Evolutionary conservation across 2,888 invertebrate genomes (phyloP).

Genomic region (Tholera decimalis): DNA sequence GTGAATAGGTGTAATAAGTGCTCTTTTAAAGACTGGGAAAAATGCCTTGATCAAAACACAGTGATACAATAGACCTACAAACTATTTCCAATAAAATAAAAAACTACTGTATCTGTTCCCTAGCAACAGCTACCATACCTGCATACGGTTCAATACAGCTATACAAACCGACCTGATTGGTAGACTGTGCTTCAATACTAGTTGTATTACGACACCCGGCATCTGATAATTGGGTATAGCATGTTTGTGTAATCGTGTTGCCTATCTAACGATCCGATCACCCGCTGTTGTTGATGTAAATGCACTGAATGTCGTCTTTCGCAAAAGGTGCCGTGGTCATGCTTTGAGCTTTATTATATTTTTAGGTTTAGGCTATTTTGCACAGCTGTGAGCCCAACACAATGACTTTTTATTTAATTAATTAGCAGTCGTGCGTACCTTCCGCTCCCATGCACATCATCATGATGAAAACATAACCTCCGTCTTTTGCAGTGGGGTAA

Average conservation of each 20-base stretch:
- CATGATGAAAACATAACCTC: no score
- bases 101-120: not conserved
- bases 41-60: no score
- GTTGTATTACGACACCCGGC: conserved; percentile 3
- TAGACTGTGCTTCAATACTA: not conserved
- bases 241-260: conserved; percentile 27
- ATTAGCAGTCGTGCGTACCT: no score
- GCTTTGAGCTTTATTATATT: not conserved
- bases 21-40: no score
- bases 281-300: conserved; percentile 5
- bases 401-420: no score
- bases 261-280: conserved; percentile 24
- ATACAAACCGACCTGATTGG: not conserved
- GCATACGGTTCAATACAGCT: not conserved
- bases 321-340: not conserved
- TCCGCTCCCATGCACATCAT: no score
- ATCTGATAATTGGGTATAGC: conserved; percentile 21
- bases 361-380: no score
- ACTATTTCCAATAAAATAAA: no score
- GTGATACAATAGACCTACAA: no score
- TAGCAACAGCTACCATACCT: not conserved
- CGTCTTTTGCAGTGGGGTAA: no score
- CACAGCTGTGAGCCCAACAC: no score
- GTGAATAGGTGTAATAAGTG: no score
- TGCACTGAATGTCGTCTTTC: not conserved